Conservation (phyloP, 2,113 vertebrate genomes). For the Gymnarchus niloticus region DNA sequence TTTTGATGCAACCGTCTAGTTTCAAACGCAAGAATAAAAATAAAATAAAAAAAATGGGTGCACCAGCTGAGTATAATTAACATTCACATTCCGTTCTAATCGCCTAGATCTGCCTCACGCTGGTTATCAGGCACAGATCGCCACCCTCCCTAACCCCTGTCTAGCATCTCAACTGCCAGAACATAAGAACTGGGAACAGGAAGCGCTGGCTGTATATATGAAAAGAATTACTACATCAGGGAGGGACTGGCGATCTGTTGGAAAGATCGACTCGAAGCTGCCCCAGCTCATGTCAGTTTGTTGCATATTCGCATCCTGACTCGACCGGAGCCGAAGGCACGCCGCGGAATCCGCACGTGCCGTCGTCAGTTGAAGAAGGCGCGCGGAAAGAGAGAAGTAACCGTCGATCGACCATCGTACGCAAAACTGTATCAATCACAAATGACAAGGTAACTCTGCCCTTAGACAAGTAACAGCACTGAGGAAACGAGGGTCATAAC, state of each 20-base stretch:
- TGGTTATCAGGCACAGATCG: constrained; percentile 39
- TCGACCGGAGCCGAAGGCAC: too few relatives aligned
- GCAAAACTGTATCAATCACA: too few relatives aligned
- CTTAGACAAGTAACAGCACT: neutral
- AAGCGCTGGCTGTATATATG: constrained; percentile 8
- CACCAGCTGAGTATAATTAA: constrained; percentile 64
- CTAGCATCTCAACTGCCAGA: constrained; percentile 69
- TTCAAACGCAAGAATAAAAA: constrained; percentile 32
- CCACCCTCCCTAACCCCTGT: constrained; percentile 44
- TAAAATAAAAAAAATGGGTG: constrained; percentile 47
- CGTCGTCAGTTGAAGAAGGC: too few relatives aligned
- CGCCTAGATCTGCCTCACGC: constrained; percentile 47
- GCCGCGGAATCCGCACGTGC: too few relatives aligned
- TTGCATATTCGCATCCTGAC: too few relatives aligned
- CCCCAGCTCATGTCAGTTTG: too few relatives aligned
- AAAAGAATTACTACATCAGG: constrained; percentile 23
- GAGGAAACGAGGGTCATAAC: constrained; percentile 6
- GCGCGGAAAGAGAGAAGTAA: too few relatives aligned
- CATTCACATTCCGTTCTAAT: constrained; percentile 50
- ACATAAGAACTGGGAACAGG: constrained; percentile 58
- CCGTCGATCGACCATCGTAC: too few relatives aligned
- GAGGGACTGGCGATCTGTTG: constrained; percentile 6
- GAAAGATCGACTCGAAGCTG: too few relatives aligned
- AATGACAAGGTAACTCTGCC: neutral
- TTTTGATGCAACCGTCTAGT: constrained; percentile 48